Evolutionary conservation across 2,888 invertebrate species (phyloP).

Genomic region (Pyrrhosoma nymphula): DNA sequence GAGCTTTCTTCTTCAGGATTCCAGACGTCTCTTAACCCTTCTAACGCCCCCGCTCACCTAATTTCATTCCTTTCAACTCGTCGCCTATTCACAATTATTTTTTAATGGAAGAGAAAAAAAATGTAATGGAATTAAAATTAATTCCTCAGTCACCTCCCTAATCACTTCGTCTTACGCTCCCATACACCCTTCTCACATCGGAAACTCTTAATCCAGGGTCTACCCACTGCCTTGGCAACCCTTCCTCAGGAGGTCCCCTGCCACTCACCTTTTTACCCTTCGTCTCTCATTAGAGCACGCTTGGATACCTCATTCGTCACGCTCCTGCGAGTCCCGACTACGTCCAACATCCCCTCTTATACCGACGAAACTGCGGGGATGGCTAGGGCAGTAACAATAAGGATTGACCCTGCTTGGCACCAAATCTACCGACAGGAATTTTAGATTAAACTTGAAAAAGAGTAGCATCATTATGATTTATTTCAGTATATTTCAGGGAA

Average conservation of each 20-base stretch:
- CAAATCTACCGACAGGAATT: too few relatives aligned
- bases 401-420: too few relatives aligned
- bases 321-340: too few relatives aligned
- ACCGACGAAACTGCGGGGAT: too few relatives aligned
- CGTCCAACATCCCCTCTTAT: too few relatives aligned
- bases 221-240: not conserved
- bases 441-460: too few relatives aligned
- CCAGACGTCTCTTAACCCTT: not conserved
- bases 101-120: not conserved
- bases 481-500: too few relatives aligned
- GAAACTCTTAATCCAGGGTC: not conserved
- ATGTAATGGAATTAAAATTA: not conserved
- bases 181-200: not conserved
- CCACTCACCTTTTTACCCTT: not conserved
- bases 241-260: not conserved
- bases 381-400: too few relatives aligned
- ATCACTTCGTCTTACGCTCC: not conserved
- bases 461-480: too few relatives aligned
- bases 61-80: not conserved
- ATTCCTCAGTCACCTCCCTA: not conserved
- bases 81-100: conserved; percentile 1
- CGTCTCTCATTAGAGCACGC: not conserved
- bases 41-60: not conserved
- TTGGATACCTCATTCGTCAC: conserved; percentile 19
- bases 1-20: not conserved